Evolutionary conservation across 2,797 vertebrate genomes (phyloP).

Genomic region (Necrosyrtes monachus): DNA sequence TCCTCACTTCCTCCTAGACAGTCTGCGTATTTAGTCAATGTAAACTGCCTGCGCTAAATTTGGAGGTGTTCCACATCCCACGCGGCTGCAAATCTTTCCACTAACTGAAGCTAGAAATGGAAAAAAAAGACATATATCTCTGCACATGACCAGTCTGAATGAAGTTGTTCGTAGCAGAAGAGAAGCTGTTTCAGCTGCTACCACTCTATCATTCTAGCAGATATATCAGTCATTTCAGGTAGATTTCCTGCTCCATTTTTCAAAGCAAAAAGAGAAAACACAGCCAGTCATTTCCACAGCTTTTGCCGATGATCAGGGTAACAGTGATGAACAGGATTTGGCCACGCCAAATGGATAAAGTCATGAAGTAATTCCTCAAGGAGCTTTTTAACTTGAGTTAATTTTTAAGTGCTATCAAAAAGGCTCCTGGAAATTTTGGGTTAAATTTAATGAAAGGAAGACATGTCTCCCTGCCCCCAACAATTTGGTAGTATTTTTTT

Average conservation of each 20-base stretch:
- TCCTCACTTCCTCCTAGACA: not conserved
- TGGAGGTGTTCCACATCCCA: not conserved
- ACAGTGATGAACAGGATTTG: not conserved
- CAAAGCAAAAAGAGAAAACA: not conserved
- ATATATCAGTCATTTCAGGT: not conserved
- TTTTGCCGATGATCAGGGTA: not conserved
- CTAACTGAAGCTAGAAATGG: not conserved
- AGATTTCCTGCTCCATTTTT: not conserved
- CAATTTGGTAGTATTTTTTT: not conserved
- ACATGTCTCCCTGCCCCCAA: not conserved
- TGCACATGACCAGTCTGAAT: not conserved
- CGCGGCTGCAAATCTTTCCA: not conserved
- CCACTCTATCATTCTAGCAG: not conserved
- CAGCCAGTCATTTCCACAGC: not conserved
- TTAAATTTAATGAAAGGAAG: not conserved
- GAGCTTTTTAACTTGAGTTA: not conserved
- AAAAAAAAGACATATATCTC: not conserved
- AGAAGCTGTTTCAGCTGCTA: not conserved
- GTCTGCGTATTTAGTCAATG: not conserved
- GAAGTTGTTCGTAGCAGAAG: not conserved
- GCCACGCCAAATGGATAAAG: not conserved
- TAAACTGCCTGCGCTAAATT: not conserved
- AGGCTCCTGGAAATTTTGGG: not conserved
- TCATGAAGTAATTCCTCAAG: not conserved
- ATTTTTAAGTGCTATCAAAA: not conserved